Evolutionary conservation across 2,113 vertebrate genomes (phyloP).

Genomic region (Rhea americana): DNA sequence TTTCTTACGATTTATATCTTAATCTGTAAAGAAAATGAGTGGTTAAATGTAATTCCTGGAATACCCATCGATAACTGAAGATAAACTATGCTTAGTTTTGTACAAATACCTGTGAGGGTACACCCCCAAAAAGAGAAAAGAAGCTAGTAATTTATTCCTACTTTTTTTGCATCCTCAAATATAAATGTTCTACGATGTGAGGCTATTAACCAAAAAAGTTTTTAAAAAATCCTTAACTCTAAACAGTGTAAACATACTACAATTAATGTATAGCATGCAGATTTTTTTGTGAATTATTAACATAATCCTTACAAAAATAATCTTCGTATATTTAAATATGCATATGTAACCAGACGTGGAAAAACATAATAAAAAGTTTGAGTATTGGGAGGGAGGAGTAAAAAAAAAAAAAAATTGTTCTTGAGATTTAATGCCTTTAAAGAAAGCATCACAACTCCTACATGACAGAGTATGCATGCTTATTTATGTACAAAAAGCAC

Average conservation of each 20-base stretch:
- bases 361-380: background rate
- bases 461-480: background rate
- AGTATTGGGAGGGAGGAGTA: background rate
- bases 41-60: background rate
- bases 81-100: background rate
- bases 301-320: background rate
- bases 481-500: background rate
- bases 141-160: background rate
- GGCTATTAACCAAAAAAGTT: background rate
- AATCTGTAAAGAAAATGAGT: background rate
- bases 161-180: background rate
- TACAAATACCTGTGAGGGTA: background rate
- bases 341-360: background rate
- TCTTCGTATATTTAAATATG: background rate
- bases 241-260: background rate
- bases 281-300: background rate
- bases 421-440: background rate
- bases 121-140: accelerated
- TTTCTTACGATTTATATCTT: background rate
- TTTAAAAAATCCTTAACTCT: background rate
- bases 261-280: background rate
- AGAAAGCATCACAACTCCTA: background rate
- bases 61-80: background rate
- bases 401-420: background rate
- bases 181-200: background rate